phyloP scores from a whole-genome alignment of 1,140 invertebrate genomes.

The Papilio polyxenes region DNA sequence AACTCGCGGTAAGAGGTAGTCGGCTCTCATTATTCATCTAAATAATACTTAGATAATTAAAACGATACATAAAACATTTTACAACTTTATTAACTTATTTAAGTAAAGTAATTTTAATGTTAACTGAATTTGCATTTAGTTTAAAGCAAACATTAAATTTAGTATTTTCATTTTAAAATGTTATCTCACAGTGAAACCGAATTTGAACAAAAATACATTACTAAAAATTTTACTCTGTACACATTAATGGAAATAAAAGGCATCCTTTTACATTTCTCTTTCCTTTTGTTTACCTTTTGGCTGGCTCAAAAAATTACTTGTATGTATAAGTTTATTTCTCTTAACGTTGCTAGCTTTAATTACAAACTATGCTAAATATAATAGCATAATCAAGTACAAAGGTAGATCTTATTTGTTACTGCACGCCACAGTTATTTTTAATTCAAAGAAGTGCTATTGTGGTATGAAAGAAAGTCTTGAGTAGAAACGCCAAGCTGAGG shows the following conservation, averaged over 20 bases:
- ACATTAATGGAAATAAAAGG: not conserved
- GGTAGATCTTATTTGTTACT: slow-evolving; percentile 33
- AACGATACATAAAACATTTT: not conserved
- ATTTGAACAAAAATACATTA: slow-evolving; percentile 7
- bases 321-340: slow-evolving; percentile 21
- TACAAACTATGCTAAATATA: slow-evolving; percentile 21
- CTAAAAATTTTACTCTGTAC: not conserved
- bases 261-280: not conserved
- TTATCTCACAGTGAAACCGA: not conserved
- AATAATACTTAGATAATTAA: not conserved
- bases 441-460: slow-evolving; percentile 35
- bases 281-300: slow-evolving; percentile 7
- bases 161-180: not conserved
- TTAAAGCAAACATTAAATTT: not conserved
- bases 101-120: not conserved
- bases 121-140: not conserved
- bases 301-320: not conserved
- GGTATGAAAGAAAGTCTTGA: slow-evolving; percentile 25
- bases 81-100: not conserved
- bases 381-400: slow-evolving; percentile 14
- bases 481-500: not conserved
- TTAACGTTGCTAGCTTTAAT: slow-evolving; percentile 26
- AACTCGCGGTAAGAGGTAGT: not conserved
- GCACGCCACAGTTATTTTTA: slow-evolving; percentile 30
- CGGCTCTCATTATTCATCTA: not conserved